phyloP scores from a whole-genome alignment of 2,797 vertebrate species.

The Cuculus canorus region DNA sequence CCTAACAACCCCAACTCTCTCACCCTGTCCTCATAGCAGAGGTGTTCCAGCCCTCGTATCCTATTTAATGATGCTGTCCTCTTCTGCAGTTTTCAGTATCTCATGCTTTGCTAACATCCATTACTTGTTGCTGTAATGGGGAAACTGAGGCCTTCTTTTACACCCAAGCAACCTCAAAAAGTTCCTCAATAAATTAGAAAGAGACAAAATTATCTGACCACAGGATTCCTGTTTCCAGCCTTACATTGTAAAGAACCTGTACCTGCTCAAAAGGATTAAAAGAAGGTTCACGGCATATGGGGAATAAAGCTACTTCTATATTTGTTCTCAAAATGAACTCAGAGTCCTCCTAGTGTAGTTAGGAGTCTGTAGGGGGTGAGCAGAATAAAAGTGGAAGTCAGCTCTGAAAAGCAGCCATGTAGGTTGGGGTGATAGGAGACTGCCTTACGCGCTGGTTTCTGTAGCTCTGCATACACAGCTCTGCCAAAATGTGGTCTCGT shows the following conservation, averaged over 20 bases:
- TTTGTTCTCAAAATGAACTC: not conserved
- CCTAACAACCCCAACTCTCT: too few species aligned
- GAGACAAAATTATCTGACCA: not conserved
- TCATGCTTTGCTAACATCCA: rapidly evolving
- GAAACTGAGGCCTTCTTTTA: not conserved
- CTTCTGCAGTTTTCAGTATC: not conserved
- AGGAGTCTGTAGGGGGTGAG: not conserved
- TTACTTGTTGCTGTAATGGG: rapidly evolving
- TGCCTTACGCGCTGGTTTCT: rapidly evolving
- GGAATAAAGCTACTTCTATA: not conserved
- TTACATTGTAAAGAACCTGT: rapidly evolving
- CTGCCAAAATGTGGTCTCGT: not conserved
- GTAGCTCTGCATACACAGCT: rapidly evolving
- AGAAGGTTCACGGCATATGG: not conserved
- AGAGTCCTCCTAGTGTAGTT: rapidly evolving
- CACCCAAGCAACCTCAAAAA: not conserved
- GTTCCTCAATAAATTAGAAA: not conserved
- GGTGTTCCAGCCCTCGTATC: too few species aligned
- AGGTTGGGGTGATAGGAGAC: not conserved
- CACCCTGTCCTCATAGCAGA: too few species aligned
- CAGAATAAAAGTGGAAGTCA: not conserved
- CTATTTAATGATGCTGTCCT: not conserved
- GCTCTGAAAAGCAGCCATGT: not conserved
- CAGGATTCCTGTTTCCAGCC: not conserved
- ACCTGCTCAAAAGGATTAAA: not conserved